Evolutionary conservation across 2,797 vertebrate species (phyloP), one percentile per base, ranked within the genome.

Genomic region (Phalloptychus januarius): DNA sequence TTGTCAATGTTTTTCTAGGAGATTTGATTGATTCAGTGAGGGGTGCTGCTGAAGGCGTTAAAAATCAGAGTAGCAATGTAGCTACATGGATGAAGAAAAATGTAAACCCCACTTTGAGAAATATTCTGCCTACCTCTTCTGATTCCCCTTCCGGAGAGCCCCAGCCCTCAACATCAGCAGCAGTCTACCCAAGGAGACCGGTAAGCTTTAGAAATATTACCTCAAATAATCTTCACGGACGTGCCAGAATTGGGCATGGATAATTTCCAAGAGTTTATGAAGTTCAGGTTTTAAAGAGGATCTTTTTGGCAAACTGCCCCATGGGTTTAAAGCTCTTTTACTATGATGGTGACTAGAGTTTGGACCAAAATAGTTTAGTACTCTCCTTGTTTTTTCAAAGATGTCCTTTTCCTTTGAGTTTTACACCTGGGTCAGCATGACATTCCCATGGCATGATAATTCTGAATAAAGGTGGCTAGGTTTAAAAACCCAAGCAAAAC

Each of bases 11-110:
- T 79, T 31, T 82, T 75, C 0, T 25, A 96, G 96, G 94, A 44
- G 93, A 96, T 83, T 70, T 96, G 56, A 90, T 96, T 79, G 95
- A 95, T 84, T 86, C 94, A 1, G 90, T 96, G 70, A 96, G 95
- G 87, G 89, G 58, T 61, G 95, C 95, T 54, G 95, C 96, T 5
- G 94, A 96, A 81, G 96, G 95, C 18, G 89, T 96, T 12, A 96
- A 93, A 85, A 95, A 48, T 81, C 95, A 95, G 25, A 94, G 96
- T 77, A 93, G 93, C 12, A 94, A n/a, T 80, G 88, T 95, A 73
- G 94, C 94, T 1, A 88, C 91, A 15, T 96, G 95, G 96, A 93
- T 96, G 89, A 92, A 82, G 72, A 94, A 87, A 81, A 96, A 78
- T 38, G 90, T 96, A 44, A 94, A 86, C 56, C 94, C 95, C 6